Conservation (phyloP, 64 coral and sea anemone species). For the Actinia equina region DNA sequence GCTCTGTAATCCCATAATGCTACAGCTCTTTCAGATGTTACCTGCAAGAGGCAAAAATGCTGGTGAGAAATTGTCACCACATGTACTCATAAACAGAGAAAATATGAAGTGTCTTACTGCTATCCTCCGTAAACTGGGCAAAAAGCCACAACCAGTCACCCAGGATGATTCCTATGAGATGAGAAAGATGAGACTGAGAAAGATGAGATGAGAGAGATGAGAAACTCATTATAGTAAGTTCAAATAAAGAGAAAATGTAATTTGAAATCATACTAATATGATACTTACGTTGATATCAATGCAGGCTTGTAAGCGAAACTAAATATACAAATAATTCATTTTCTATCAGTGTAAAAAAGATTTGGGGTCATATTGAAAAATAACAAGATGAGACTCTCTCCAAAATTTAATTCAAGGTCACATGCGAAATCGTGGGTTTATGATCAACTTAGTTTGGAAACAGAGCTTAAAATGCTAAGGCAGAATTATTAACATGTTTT, state of each 20-base stretch:
- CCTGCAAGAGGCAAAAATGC: slow-evolving; percentile 38
- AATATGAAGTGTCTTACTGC: slow-evolving; percentile 50
- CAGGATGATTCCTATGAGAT: slow-evolving; percentile 79
- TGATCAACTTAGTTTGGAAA: no score
- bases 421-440: no score
- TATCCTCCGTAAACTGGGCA: slow-evolving; percentile 86
- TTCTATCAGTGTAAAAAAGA: no score
- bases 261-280: background rate
- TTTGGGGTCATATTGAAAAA: no score
- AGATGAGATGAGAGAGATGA: no score
- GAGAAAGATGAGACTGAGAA: no score
- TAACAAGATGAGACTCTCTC: no score
- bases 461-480: no score
- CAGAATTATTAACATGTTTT: no score
- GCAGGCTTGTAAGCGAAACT: slow-evolving; percentile 94
- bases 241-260: background rate
- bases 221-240: background rate
- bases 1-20: slow-evolving; percentile 98
- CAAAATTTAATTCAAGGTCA: no score
- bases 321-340: background rate
- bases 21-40: slow-evolving; percentile 90
- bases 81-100: background rate
- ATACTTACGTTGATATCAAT: slow-evolving; percentile 84
- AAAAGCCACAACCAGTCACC: slow-evolving; percentile 96
- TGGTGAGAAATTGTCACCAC: background rate